Evolutionary conservation across 1,140 invertebrate species (phyloP).

Genomic region (Drosophila lowei): DNA sequence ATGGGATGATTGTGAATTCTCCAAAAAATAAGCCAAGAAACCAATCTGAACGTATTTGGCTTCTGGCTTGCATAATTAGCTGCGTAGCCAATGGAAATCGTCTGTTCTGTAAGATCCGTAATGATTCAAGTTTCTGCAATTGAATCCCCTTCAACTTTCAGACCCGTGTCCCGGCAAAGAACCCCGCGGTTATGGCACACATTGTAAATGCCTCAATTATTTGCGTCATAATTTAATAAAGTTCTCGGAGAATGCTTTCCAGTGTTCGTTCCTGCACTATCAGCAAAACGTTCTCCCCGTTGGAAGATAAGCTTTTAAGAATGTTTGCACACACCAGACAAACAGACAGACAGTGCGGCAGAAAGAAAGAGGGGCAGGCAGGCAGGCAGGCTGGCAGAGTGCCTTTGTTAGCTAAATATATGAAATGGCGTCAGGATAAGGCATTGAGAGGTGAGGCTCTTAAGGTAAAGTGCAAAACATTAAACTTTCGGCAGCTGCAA

Average conservation of each 20-base stretch:
- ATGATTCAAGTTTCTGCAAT: background rate
- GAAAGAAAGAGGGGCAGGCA: too few relatives aligned
- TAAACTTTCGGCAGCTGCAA: too few relatives aligned
- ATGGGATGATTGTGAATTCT: too few relatives aligned
- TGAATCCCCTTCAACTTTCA: background rate
- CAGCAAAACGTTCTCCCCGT: slow-evolving; percentile 20
- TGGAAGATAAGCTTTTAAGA: slow-evolving; percentile 19
- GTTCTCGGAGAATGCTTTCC: slow-evolving; percentile 2
- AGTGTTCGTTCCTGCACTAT: slow-evolving; percentile 32
- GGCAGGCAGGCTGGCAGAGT: too few relatives aligned
- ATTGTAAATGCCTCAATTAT: slow-evolving; percentile 7
- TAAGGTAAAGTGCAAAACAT: too few relatives aligned
- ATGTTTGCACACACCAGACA: slow-evolving; percentile 9
- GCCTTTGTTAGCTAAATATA: slow-evolving; percentile 23
- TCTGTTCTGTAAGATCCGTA: too few relatives aligned
- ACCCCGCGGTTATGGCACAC: background rate
- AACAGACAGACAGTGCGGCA: background rate
- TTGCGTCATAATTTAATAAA: slow-evolving; percentile 28
- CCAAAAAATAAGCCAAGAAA: too few relatives aligned
- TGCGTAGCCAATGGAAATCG: too few relatives aligned
- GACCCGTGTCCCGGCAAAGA: background rate
- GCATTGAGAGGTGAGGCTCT: background rate
- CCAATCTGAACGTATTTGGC: too few relatives aligned
- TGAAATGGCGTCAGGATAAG: slow-evolving; percentile 1
- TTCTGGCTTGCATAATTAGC: background rate